Conservation (phyloP, 2,797 vertebrate species). For the Channallabes apus region DNA sequence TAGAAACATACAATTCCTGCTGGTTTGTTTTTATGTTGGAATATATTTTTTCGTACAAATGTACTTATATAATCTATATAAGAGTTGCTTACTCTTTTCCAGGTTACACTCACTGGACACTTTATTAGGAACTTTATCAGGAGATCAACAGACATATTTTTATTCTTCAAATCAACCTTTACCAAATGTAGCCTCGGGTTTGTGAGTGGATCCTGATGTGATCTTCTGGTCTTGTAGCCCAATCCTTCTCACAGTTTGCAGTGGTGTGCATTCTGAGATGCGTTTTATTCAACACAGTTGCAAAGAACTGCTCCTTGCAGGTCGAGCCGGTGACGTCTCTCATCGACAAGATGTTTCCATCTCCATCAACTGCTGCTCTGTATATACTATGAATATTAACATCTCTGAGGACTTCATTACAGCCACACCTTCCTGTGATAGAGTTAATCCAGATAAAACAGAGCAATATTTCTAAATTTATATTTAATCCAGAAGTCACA, state of each 20-base stretch:
- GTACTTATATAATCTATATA: background rate
- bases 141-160: background rate
- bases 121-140: background rate
- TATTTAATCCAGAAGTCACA: background rate
- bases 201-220: background rate
- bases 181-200: background rate
- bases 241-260: background rate
- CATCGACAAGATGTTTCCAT: background rate
- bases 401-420: background rate
- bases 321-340: background rate
- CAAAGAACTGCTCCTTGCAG: background rate
- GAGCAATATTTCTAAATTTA: background rate
- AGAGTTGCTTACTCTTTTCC: background rate
- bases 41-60: background rate
- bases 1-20: background rate
- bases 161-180: background rate
- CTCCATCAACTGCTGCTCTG: background rate
- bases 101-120: background rate
- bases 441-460: background rate
- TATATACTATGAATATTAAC: background rate
- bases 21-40: constrained; percentile 2
- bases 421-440: background rate
- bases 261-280: background rate
- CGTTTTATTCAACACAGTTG: background rate
- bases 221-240: background rate